Percentiles rank a stretch among this genome's conserved stretches.
These are phyloP conservation scores for Dusona sp. DNA, from an alignment of 2,888 invertebrate genomes.

Conservation along the genomic window DNA sequence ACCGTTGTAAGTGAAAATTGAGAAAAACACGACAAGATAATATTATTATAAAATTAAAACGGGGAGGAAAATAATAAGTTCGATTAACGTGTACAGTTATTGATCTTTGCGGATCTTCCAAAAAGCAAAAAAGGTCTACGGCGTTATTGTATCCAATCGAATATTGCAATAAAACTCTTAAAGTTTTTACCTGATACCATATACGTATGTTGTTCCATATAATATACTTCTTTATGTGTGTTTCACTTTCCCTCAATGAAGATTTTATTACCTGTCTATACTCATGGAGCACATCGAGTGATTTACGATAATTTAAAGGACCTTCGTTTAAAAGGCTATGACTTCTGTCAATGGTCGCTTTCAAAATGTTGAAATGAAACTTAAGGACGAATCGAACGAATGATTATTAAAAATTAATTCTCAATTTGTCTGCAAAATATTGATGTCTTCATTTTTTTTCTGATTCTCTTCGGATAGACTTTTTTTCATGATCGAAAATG, in stretches of 20 bases:
- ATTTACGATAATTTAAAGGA: not conserved
- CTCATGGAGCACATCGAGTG: conserved; percentile 4
- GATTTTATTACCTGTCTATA: not conserved
- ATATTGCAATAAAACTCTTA: conserved; percentile 79
- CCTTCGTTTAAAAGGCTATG: not conserved
- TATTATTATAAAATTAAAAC: conserved; percentile 16
- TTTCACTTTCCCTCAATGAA: conserved; percentile 27
- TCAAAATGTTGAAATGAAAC: not conserved
- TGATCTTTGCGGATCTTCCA: conserved; percentile 5
- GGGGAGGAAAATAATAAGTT: conserved; percentile 4
- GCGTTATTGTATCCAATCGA: conserved; percentile 77
- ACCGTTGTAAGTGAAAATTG: conserved; percentile 48
- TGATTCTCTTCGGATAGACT: not conserved
- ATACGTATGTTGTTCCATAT: conserved; percentile 68
- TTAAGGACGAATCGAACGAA: not conserved
- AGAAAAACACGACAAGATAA: not conserved
- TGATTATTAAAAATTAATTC: not conserved
- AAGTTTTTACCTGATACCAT: conserved; percentile 79
- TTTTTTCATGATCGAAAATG: not conserved
- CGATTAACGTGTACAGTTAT: conserved; percentile 12
- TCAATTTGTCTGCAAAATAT: not conserved
- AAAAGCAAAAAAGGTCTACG: conserved; percentile 11
- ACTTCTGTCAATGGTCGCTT: not conserved
- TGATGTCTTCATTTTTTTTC: not conserved
- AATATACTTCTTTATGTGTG: conserved; percentile 29